These are phyloP conservation scores for Neelides sp. DNA, from an alignment of 1,140 invertebrate genomes.

Conservation along the genomic window DNA sequence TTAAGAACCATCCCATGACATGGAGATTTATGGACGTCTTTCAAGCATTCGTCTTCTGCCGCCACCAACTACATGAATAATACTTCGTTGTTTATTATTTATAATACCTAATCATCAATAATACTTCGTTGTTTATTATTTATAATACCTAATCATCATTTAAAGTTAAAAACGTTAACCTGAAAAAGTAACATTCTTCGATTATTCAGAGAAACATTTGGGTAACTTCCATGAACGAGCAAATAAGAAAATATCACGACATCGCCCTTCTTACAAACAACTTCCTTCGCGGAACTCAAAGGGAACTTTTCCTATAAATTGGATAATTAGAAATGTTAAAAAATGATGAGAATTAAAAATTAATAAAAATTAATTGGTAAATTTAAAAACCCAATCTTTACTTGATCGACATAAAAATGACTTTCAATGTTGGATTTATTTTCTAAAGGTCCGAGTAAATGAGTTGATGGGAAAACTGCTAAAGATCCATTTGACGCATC, in stretches of 20 bases:
- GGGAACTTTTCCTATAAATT: slow-evolving; percentile 41
- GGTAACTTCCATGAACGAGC: slow-evolving; percentile 46
- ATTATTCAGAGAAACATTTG: slow-evolving; percentile 40
- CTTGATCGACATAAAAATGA: slow-evolving; percentile 44
- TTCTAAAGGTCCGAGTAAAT: slow-evolving; percentile 45
- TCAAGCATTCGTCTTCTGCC: slow-evolving; percentile 43
- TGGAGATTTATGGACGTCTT: slow-evolving; percentile 38
- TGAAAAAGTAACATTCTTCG: slow-evolving; percentile 48
- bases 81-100: neutral
- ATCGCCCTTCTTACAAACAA: slow-evolving; percentile 43
- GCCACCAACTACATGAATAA: slow-evolving; percentile 32
- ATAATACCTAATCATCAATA: neutral
- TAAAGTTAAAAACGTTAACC: slow-evolving; percentile 29
- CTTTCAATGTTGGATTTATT: slow-evolving; percentile 40
- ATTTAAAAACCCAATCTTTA: slow-evolving; percentile 8
- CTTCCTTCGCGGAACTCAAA: slow-evolving; percentile 42
- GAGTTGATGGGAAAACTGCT: slow-evolving; percentile 49
- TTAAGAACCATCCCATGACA: slow-evolving; percentile 42
- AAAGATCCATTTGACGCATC: slow-evolving; percentile 47
- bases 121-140: neutral
- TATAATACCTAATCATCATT: neutral
- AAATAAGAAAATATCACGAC: slow-evolving; percentile 49
- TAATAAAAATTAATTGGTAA: neutral
- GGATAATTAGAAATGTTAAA: slow-evolving; percentile 1
- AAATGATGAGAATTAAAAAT: neutral